phyloP scores from a whole-genome alignment of 1,140 invertebrate genomes.

The Meloidogyne exigua region DNA sequence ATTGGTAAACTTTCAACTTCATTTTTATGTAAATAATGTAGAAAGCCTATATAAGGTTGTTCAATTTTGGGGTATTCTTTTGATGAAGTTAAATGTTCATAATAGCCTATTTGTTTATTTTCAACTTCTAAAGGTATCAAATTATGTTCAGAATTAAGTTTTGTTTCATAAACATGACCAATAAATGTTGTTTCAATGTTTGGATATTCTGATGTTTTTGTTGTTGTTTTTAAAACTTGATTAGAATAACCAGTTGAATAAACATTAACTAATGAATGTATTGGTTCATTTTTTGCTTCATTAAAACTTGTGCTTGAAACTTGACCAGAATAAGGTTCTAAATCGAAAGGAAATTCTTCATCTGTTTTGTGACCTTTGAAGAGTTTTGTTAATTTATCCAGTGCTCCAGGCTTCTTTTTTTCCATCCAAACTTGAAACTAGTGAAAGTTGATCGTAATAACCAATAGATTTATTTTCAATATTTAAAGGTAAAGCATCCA shows the following conservation, averaged over 20 bases:
- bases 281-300: neutral
- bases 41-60: neutral
- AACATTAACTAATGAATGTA: neutral
- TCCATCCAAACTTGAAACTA: neutral
- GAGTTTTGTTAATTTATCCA: neutral
- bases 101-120: no score
- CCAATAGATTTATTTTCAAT: neutral
- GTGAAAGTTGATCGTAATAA: neutral
- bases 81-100: no score
- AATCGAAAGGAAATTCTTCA: slow-evolving; percentile 12
- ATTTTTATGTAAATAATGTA: neutral
- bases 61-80: neutral
- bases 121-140: neutral
- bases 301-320: neutral
- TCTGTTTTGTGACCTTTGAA: neutral
- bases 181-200: neutral
- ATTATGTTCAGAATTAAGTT: slow-evolving; percentile 10
- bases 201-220: no score
- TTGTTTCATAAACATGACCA: slow-evolving; percentile 29
- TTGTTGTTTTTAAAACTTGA: slow-evolving; percentile 2
- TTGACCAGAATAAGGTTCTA: neutral
- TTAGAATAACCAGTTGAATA: slow-evolving; percentile 36
- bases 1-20: neutral
- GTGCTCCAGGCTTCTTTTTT: neutral
- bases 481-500: neutral